Conservation (phyloP, 2,797 vertebrate genomes). For the Sparus aurata region DNA sequence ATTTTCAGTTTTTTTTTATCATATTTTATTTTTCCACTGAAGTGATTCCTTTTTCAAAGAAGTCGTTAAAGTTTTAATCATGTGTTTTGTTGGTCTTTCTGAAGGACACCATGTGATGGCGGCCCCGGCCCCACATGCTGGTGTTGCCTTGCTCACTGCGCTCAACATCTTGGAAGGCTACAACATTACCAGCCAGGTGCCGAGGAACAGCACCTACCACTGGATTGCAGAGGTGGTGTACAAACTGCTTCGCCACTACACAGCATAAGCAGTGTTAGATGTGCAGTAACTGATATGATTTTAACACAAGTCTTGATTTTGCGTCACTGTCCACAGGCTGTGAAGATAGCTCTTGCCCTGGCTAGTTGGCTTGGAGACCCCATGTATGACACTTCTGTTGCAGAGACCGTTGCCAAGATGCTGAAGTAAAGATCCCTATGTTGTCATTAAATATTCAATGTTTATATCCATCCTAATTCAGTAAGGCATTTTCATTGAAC, state of each 20-base stretch:
- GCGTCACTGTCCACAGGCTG: slow-evolving; percentile 81
- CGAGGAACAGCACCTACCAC: slow-evolving; percentile 89
- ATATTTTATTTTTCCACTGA: not conserved
- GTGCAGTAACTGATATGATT: not conserved
- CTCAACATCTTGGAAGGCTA: slow-evolving; percentile 97
- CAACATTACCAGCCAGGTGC: slow-evolving; percentile 91
- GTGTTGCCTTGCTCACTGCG: slow-evolving; percentile 93
- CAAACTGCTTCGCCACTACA: not conserved
- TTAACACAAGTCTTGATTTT: slow-evolving; percentile 1
- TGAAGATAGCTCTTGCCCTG: slow-evolving; percentile 94
- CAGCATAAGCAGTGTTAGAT: not conserved
- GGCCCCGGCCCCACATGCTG: slow-evolving; percentile 93
- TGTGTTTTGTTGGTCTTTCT: slow-evolving; percentile 37
- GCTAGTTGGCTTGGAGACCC: slow-evolving; percentile 94
- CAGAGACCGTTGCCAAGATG: slow-evolving; percentile 89
- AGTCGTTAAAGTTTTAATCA: not conserved
- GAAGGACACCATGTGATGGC: slow-evolving; percentile 93
- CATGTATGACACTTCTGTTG: slow-evolving; percentile 86
- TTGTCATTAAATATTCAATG: not conserved
- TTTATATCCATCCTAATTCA: not conserved
- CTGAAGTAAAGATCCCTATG: slow-evolving; percentile 86
- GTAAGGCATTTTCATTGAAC: not conserved
- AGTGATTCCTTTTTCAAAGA: not conserved
- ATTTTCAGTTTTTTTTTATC: not conserved
- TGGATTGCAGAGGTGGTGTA: slow-evolving; percentile 93